These are phyloP conservation scores for Urophycis tenuis DNA, from an alignment of 2,797 vertebrate genomes.

Conservation along the genomic window DNA sequence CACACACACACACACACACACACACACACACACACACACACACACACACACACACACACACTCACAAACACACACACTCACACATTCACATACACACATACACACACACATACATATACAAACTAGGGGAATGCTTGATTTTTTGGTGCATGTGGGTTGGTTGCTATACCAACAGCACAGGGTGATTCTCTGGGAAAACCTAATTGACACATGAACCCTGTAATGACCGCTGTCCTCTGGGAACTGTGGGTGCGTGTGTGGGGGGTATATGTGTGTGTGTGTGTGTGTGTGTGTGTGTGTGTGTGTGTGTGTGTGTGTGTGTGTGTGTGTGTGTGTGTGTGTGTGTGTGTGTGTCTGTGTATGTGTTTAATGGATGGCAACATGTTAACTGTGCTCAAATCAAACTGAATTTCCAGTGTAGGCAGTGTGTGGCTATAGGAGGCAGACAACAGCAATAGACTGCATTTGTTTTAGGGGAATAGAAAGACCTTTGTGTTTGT, in stretches of 20 bases:
- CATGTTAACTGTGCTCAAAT: no score
- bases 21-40: neutral
- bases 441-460: no score
- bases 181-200: conserved; percentile 50
- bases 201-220: conserved; percentile 40
- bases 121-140: neutral
- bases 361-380: neutral
- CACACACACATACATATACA: conserved; percentile 1
- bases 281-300: neutral
- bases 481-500: neutral
- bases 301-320: conserved; percentile 1
- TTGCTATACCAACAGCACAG: conserved; percentile 45
- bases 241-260: conserved; percentile 17
- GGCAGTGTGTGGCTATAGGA: no score
- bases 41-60: conserved; percentile 1
- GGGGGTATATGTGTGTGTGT: neutral
- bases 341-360: conserved; percentile 7
- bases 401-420: no score
- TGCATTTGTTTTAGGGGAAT: neutral
- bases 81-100: conserved; percentile 2
- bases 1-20: conserved; percentile 9
- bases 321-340: no score
- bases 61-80: conserved; percentile 5
- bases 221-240: conserved; percentile 27
- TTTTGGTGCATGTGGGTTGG: no score